Base-by-base conservation (phyloP, 2,797 vertebrate species). In the Silurus aristotelis region DNA sequence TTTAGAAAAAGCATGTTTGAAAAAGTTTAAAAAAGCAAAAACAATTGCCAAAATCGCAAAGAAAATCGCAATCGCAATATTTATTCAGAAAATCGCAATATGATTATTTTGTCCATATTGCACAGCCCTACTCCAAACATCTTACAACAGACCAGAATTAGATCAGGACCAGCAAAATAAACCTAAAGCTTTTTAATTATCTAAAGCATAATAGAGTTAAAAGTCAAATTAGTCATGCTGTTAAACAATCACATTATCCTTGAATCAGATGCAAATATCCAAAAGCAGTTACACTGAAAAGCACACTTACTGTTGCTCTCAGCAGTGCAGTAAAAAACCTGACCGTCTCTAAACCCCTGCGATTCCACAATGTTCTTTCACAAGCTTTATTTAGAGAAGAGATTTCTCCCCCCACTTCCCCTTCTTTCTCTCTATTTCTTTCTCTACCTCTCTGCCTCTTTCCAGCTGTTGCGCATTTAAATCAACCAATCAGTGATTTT, bases 401-500 rank as follows among this genome's bases (percentile, higher is more conserved):
- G 14, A 43, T 43, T 31, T 78, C 56, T 43, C 10, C 19, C 70
- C 27, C 48, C 14, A 75, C 15, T 13, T 48, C 46, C 71, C 27
- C 70, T 19, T 25, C 12, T 27, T 22, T 25, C n/a, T 20, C 63
- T 56, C 25, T 48, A 25, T 64, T 19, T 67, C 68, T 8, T 17
- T 52, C 67, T 46, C 20, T 72, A 25, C 19, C 60, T 66, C 81
- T 27, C 73, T 25, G 58, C 55, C 84, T 78, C 82, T 46, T 82
- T 83, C 80, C 85, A 87, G 87, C 71, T 86, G 80, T 81, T 89
- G 76, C 77, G 86, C 68, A 71, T 89, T 89, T 87, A 85, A 89
- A 88, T 38, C 27, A 20, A 82, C 88, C 87, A 89, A 89, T 88
- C 88, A 83, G 38, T 68, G 85, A 31, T 79, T 68, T 5, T 56